Conservation (phyloP, 1,140 invertebrate species). For the Cherax destructor region DNA sequence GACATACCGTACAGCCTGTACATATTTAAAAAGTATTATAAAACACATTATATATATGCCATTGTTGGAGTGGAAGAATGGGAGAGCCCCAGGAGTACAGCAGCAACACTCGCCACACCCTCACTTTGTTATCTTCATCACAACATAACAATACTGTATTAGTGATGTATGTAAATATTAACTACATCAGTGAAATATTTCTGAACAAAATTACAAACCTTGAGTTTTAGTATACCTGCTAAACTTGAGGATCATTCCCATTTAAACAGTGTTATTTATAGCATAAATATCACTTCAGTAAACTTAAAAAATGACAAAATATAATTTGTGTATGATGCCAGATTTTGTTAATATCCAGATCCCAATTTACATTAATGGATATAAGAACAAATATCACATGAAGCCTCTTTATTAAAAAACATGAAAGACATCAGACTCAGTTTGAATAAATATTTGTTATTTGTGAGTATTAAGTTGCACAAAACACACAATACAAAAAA, state of each 20-base stretch:
- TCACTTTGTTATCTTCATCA: constrained; percentile 45
- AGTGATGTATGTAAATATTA: constrained; percentile 31
- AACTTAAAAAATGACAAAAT: neutral
- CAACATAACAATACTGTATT: constrained; percentile 59
- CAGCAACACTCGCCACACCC: constrained; percentile 23
- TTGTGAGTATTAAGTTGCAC: neutral
- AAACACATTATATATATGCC: too few relatives aligned
- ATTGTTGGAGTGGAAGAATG: too few relatives aligned
- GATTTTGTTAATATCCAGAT: constrained; percentile 37
- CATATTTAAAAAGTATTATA: too few relatives aligned
- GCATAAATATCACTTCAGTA: constrained; percentile 31
- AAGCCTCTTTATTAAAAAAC: constrained; percentile 65
- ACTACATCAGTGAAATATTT: constrained; percentile 59
- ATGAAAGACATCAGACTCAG: constrained; percentile 67
- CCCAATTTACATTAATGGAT: constrained; percentile 53
- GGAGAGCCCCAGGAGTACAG: neutral
- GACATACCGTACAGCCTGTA: too few relatives aligned
- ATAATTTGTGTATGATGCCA: too few relatives aligned
- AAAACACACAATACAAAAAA: constrained; percentile 63
- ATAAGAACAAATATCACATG: constrained; percentile 63
- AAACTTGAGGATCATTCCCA: constrained; percentile 36
- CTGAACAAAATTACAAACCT: constrained; percentile 57
- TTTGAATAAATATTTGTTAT: constrained; percentile 20
- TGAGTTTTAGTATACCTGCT: constrained; percentile 53
- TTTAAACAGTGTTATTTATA: constrained; percentile 14